A percentile compares a stretch with the other conserved stretches of the same genome.
phyloP scores from a whole-genome alignment of 2,113 vertebrate species.

The Varanus salvator region DNA sequence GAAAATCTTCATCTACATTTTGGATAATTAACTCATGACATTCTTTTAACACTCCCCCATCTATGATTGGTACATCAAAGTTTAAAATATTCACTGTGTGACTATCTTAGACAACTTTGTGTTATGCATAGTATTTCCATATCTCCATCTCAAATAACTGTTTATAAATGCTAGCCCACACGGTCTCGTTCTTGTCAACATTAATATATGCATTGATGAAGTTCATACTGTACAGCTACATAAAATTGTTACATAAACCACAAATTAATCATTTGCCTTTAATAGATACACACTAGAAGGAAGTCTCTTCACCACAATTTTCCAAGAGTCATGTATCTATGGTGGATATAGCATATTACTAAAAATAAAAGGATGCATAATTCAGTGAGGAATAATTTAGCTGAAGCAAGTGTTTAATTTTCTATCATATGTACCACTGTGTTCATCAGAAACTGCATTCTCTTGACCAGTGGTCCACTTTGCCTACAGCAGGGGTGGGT shows the following conservation, averaged over 20 bases:
- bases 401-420: neutral
- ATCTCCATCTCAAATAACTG: constrained; percentile 23
- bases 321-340: neutral
- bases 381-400: neutral
- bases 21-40: neutral
- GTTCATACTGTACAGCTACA: neutral
- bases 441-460: neutral
- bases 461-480: too few species aligned
- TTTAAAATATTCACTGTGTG: neutral
- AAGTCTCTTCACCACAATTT: constrained; percentile 1
- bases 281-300: neutral
- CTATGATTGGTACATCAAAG: neutral
- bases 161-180: neutral
- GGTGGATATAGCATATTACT: neutral
- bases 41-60: neutral
- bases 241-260: neutral
- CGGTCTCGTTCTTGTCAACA: neutral
- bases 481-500: neutral
- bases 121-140: constrained; percentile 27
- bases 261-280: neutral
- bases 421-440: neutral
- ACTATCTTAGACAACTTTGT: constrained; percentile 26
- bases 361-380: neutral
- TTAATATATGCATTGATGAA: neutral
- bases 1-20: neutral